Base-by-base conservation (phyloP, 2,113 vertebrate genomes). In the Myrmecobius fasciatus region DNA sequence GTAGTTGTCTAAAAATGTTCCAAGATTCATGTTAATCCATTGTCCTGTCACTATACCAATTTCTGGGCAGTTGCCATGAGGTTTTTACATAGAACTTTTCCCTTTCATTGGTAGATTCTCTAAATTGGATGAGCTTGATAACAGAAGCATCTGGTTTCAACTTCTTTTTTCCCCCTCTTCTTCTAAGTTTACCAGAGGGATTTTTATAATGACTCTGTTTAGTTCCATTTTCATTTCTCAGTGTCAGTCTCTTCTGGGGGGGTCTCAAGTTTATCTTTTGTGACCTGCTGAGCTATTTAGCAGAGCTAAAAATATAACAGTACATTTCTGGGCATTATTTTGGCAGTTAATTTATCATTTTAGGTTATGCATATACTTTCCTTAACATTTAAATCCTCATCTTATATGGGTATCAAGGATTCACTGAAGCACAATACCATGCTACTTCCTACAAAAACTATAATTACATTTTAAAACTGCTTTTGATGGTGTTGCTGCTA, bases 201-300 rank as follows among this genome's bases (percentile, higher is more conserved):
- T 94, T 98, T 97, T 95, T 94, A 43, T 97, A 97, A 98, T 93
- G 95, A 97, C 96, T 95, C 93, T 43, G 2, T 95, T 97, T 95
- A 96, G 90, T 25, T 96, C 91, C 92, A 12, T 92, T 98, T 97
- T 98, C 0, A 97, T 98, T 97, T 97, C 52, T 98, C 97, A 96
- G 26, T 94, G 96, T 98, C 95, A 95, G 1, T 6, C 89, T 97
- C 53, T 98, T 97, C 89, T 95, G 51, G 91, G 90, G 96, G 94
- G 95, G 92, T 88, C 47, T 94, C 43, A 83, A 48, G 51, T 97
- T 98, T 95, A 90, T 92, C 53, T 98, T 97, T 94, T 96, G 25
- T 75, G 96, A 53, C 54, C 56, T 93, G 90, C 93, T 96, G 53
- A 89, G 90, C 96, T 1, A 2, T 91, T 97, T 98, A 95, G 14